Evolutionary conservation across 2,797 vertebrate species (phyloP).

Genomic region (Melanotaenia pygmaea): DNA sequence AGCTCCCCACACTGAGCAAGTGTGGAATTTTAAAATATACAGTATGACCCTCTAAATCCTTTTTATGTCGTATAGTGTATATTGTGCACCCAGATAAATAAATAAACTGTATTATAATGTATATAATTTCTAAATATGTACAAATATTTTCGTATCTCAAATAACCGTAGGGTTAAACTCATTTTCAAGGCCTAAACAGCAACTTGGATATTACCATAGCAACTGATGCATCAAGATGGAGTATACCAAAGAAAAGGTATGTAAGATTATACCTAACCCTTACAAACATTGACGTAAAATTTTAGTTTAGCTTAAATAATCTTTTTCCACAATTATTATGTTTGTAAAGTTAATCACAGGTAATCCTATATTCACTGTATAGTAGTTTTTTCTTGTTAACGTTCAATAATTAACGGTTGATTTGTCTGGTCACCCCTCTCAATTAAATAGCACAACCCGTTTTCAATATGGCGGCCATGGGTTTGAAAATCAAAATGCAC

Average conservation of each 20-base stretch:
- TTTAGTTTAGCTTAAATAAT: rapidly evolving
- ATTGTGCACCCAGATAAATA: too few species aligned
- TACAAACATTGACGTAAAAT: rapidly evolving
- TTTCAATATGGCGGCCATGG: conserved; percentile 70
- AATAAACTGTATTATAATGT: too few species aligned
- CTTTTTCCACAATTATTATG: rapidly evolving
- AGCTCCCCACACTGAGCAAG: too few species aligned
- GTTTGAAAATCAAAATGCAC: conserved; percentile 41
- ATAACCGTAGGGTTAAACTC: background rate
- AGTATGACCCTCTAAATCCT: too few species aligned
- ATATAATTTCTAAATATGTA: too few species aligned
- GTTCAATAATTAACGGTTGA: rapidly evolving
- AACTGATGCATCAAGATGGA: conserved; percentile 71
- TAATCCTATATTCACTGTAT: rapidly evolving
- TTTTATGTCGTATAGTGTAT: too few species aligned
- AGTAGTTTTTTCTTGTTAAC: rapidly evolving
- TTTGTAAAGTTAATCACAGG: rapidly evolving
- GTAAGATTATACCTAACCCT: rapidly evolving
- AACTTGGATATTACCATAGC: conserved; percentile 70
- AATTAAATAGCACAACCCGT: conserved; percentile 14
- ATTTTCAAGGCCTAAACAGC: background rate
- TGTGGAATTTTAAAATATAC: too few species aligned
- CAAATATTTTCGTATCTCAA: too few species aligned
- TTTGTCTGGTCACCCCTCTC: background rate
- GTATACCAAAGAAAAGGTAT: conserved; percentile 61